Evolutionary conservation across 1,140 invertebrate species (phyloP), one percentile per base, ranked within the genome.

Genomic region (Stratiolaelaps scimitus): DNA sequence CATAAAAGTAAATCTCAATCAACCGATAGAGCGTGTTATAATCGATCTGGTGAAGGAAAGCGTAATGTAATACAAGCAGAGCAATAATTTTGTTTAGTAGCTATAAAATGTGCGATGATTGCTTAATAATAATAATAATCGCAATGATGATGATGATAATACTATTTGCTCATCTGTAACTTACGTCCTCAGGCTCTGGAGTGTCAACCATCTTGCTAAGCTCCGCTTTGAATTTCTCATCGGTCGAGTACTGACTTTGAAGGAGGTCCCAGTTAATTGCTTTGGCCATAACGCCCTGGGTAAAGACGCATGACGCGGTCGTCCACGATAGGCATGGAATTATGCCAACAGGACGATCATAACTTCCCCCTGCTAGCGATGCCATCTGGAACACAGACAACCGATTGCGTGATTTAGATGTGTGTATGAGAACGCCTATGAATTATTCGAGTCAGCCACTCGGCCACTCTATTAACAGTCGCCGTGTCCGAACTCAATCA

Each of bases 321-420:
- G 89, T 92, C 91, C 93, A 97, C 0, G 93, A 95, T 10, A 98
- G 79, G 75, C 92, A 97, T 46, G 95, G 94, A 23, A 97, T 84
- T 60, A 98, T 76, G 6, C 88, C 84, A 68, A 98, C 78, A 7
- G 93, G 93, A 75, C 92, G 88, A 6, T 86, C 87, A 87, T 90
- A 95, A 77, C 86, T 94, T 46, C 89, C 87, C 26, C 92, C 93
- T 70, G 92, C 91, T 70, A 98, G 78, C 26, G 90, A 92, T 70
- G 94, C 93, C 92, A 97, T 98, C 89, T 95, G 74, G 66, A 76
- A 75, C 34, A 67, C n/a, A 70, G n/a, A 66, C 64, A 29, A 7
- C 43, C 43, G n/a, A n/a, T n/a, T n/a, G n/a, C n/a, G n/a, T n/a
- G n/a, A n/a, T n/a, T n/a, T n/a, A 64, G 40, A 64, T 13, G 6